phyloP scores from a whole-genome alignment of 1,140 invertebrate genomes.

The Drosophila sucinea region DNA sequence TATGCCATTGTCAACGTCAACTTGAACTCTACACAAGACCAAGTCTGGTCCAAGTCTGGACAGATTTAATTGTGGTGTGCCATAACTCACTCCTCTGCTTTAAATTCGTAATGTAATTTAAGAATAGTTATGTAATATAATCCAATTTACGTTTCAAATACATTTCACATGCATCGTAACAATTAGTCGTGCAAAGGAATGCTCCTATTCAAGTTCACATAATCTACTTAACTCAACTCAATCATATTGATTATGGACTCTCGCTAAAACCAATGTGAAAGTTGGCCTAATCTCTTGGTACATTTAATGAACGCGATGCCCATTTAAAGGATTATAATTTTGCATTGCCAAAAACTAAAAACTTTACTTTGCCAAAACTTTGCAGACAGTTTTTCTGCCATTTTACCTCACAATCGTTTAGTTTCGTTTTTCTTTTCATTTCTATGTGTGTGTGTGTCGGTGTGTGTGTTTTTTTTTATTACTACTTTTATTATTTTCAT shows the following conservation, averaged over 20 bases:
- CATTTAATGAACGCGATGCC: slow-evolving; percentile 41
- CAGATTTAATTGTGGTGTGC: slow-evolving; percentile 61
- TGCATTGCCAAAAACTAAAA: slow-evolving; percentile 64
- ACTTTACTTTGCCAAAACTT: slow-evolving; percentile 64
- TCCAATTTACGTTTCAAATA: too few species aligned
- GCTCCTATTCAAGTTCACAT: too few species aligned
- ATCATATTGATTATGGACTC: neutral
- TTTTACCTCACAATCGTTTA: slow-evolving; percentile 55
- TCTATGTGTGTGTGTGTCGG: neutral
- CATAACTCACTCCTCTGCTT: slow-evolving; percentile 37
- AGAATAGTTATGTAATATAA: neutral
- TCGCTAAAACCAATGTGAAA: neutral
- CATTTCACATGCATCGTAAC: too few species aligned
- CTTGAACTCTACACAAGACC: slow-evolving; percentile 42
- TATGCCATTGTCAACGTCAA: slow-evolving; percentile 58
- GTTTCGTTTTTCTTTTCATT: slow-evolving; percentile 33
- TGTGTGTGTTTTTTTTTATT: neutral
- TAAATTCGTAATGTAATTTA: slow-evolving; percentile 3
- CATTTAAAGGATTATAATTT: slow-evolving; percentile 79
- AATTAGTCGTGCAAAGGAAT: too few species aligned
- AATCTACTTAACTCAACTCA: too few species aligned
- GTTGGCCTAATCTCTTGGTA: slow-evolving; percentile 40
- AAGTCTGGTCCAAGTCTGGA: slow-evolving; percentile 61
- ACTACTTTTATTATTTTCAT: slow-evolving; percentile 58
- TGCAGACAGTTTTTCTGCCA: slow-evolving; percentile 77